Conservation (phyloP, 2,797 vertebrate genomes). For the Linurgus olivaceus region DNA sequence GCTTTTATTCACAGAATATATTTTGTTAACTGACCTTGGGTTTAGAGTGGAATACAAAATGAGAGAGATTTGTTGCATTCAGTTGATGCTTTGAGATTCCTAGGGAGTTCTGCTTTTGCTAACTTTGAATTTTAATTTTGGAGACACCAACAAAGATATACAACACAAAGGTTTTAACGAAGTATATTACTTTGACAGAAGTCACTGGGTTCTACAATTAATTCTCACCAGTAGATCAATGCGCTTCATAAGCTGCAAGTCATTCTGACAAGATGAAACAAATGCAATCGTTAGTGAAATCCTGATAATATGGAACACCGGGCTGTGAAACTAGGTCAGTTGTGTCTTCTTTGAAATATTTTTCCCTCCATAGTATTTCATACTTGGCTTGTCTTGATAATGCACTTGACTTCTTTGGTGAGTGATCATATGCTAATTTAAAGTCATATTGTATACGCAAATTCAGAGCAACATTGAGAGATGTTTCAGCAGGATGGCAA, state of each 20-base stretch:
- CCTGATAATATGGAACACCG: conserved; percentile 59
- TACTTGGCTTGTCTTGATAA: conserved; percentile 49
- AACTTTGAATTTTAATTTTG: conserved; percentile 61
- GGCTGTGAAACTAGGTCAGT: conserved; percentile 70
- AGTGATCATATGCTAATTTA: conserved; percentile 51
- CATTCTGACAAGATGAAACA: conserved; percentile 69
- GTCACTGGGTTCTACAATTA: conserved; percentile 61
- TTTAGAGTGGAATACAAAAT: conserved; percentile 52
- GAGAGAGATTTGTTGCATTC: conserved; percentile 39
- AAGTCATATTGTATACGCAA: not conserved
- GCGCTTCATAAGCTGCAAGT: conserved; percentile 60
- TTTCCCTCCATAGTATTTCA: conserved; percentile 26
- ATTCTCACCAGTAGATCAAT: conserved; percentile 70
- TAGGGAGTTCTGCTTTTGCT: conserved; percentile 31
- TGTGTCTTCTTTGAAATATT: conserved; percentile 52
- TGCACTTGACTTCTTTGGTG: conserved; percentile 47
- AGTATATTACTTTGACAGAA: conserved; percentile 69
- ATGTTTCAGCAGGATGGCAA: not conserved
- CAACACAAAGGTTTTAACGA: conserved; percentile 56
- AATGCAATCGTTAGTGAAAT: conserved; percentile 65
- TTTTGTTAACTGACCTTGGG: conserved; percentile 53
- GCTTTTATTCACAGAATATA: conserved; percentile 57
- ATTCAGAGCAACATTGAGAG: not conserved
- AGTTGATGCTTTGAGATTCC: conserved; percentile 21
- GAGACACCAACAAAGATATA: conserved; percentile 38